A percentile compares a stretch with the other conserved stretches of the same genome.
These are phyloP conservation scores for Trematocara marginatum DNA, from an alignment of 2,113 vertebrate species.

Conservation along the genomic window DNA sequence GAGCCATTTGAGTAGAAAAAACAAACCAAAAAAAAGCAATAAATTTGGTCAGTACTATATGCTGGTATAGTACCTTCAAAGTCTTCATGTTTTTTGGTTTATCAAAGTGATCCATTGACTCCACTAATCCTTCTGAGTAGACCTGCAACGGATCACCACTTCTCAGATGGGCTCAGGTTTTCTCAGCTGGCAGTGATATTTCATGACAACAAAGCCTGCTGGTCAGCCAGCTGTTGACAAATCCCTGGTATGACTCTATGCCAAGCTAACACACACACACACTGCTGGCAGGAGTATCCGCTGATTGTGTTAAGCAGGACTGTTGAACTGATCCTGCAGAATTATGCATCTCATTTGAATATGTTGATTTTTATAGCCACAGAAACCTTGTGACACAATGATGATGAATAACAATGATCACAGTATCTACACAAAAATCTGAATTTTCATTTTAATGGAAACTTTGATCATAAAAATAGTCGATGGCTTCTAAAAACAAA, in stretches of 20 bases:
- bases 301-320: not conserved
- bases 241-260: too few relatives aligned
- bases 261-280: not conserved
- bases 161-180: slow-evolving; percentile 4
- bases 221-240: slow-evolving; percentile 30
- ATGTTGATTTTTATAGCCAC: not conserved
- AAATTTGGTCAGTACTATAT: not conserved
- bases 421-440: not conserved
- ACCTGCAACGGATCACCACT: not conserved
- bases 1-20: not conserved
- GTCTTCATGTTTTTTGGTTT: not conserved
- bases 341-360: not conserved
- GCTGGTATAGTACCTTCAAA: not conserved
- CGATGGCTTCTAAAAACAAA: not conserved
- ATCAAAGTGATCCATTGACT: not conserved
- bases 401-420: not conserved
- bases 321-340: not conserved
- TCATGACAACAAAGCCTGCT: slow-evolving; percentile 18
- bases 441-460: not conserved
- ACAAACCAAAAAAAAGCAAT: too few relatives aligned
- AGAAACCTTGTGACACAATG: not conserved
- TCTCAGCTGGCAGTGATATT: slow-evolving; percentile 1
- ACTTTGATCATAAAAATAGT: not conserved
- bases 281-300: not conserved
- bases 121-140: not conserved